Conservation (phyloP, 2,888 invertebrate species). For the Melanchra persicariae region DNA sequence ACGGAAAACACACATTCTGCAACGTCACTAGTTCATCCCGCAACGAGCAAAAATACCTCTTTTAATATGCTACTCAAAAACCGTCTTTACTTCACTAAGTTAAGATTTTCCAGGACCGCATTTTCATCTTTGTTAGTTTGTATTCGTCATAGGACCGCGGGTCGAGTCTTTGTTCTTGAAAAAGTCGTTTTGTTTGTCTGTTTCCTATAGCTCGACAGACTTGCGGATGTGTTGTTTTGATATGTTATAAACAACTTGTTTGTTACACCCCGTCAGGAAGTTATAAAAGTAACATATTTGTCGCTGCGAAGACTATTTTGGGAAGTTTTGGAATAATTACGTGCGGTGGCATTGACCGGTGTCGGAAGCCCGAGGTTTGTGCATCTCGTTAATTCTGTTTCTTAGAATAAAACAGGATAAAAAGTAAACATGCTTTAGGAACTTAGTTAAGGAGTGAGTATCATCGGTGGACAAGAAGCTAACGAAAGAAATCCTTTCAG, state of each 20-base stretch:
- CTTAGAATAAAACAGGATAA: not conserved
- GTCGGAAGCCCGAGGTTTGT: slow-evolving; percentile 5
- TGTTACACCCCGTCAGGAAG: slow-evolving; percentile 59
- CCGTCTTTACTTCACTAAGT: slow-evolving; percentile 44
- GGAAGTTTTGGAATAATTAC: slow-evolving; percentile 52
- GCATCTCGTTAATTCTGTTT: slow-evolving; percentile 18
- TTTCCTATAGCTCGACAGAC: slow-evolving; percentile 71
- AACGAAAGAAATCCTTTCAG: slow-evolving; percentile 33
- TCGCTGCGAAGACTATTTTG: slow-evolving; percentile 30
- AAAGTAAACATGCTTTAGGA: slow-evolving; percentile 7
- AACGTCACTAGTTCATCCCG: slow-evolving; percentile 70
- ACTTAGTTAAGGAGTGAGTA: not conserved
- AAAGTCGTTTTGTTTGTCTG: slow-evolving; percentile 81
- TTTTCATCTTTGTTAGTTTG: slow-evolving; percentile 67
- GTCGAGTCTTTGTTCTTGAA: slow-evolving; percentile 80
- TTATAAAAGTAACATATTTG: slow-evolving; percentile 59
- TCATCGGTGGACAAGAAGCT: slow-evolving; percentile 12
- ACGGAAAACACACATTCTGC: slow-evolving; percentile 75
- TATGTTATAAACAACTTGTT: slow-evolving; percentile 77
- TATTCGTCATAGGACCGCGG: slow-evolving; percentile 75
- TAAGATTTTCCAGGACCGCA: slow-evolving; percentile 53
- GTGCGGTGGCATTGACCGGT: slow-evolving; percentile 28
- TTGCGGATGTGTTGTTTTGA: slow-evolving; percentile 74
- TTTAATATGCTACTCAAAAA: slow-evolving; percentile 45
- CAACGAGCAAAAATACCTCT: slow-evolving; percentile 25